phyloP scores from a whole-genome alignment of 2,797 vertebrate genomes.

The Spizella passerina region DNA sequence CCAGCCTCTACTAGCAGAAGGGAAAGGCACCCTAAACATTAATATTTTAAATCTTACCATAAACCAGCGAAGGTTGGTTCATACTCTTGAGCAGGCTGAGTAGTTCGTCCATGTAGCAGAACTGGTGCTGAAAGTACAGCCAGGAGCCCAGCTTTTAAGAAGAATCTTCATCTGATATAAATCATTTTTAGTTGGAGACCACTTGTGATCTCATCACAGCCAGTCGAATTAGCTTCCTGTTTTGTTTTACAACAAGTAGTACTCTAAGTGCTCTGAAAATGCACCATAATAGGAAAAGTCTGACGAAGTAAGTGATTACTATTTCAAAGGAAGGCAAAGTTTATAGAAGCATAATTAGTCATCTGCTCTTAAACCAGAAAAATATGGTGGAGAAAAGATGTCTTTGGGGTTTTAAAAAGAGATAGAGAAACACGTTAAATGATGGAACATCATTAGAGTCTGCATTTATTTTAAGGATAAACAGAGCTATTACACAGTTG shows the following conservation, averaged over 20 bases:
- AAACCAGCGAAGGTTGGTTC: fast-evolving
- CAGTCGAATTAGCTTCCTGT: conserved; percentile 34
- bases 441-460: background rate
- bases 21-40: background rate
- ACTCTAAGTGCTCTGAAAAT: conserved; percentile 10
- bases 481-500: background rate
- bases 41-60: background rate
- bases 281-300: conserved; percentile 6
- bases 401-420: background rate
- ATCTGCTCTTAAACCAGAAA: conserved; percentile 43
- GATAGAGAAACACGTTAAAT: background rate
- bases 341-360: conserved; percentile 41
- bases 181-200: background rate
- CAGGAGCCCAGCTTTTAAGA: background rate
- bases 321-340: conserved; percentile 55
- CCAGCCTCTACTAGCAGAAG: background rate
- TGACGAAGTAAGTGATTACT: conserved; percentile 3
- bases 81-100: background rate
- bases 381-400: conserved; percentile 40
- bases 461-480: conserved; percentile 35
- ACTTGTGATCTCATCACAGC: conserved; percentile 21
- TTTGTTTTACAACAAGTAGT: conserved; percentile 23
- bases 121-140: background rate
- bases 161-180: background rate
- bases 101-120: background rate